Conservation (phyloP, 2,797 vertebrate species). For the Ispidina picta region DNA sequence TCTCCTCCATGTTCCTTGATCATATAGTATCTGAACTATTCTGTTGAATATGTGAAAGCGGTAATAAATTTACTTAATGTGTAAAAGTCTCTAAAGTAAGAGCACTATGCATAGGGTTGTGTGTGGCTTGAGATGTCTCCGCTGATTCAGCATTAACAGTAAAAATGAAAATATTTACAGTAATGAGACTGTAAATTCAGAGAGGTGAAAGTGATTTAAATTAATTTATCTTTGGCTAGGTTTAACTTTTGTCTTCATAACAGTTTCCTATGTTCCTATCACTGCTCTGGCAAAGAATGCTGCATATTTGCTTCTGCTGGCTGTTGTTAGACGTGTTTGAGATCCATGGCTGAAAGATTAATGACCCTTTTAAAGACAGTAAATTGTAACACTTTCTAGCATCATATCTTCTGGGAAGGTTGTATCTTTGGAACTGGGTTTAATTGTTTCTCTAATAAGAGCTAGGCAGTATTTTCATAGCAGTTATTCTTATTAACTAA, state of each 20-base stretch:
- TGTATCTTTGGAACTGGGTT: neutral
- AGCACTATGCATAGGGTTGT: neutral
- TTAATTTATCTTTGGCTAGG: neutral
- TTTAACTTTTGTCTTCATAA: neutral
- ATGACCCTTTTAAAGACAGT: constrained; percentile 4
- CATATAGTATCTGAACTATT: neutral
- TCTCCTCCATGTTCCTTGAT: neutral
- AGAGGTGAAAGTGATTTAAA: constrained; percentile 14
- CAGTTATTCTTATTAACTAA: neutral
- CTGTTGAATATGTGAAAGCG: neutral
- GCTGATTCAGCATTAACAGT: neutral
- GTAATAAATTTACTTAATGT: neutral
- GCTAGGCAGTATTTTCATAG: neutral
- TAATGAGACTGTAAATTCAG: constrained; percentile 11
- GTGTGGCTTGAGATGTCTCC: neutral
- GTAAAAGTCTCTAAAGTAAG: neutral
- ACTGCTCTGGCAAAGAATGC: neutral
- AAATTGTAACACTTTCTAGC: neutral
- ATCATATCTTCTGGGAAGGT: neutral
- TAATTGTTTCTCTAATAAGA: constrained; percentile 5
- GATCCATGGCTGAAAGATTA: constrained; percentile 37
- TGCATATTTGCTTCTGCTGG: neutral
- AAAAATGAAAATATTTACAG: constrained; percentile 18
- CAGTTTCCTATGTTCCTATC: neutral
- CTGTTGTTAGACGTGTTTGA: neutral